Evolutionary conservation across 2,888 invertebrate genomes (phyloP), one percentile per base, ranked within the genome.

Genomic region (Drosophila neutralis): DNA sequence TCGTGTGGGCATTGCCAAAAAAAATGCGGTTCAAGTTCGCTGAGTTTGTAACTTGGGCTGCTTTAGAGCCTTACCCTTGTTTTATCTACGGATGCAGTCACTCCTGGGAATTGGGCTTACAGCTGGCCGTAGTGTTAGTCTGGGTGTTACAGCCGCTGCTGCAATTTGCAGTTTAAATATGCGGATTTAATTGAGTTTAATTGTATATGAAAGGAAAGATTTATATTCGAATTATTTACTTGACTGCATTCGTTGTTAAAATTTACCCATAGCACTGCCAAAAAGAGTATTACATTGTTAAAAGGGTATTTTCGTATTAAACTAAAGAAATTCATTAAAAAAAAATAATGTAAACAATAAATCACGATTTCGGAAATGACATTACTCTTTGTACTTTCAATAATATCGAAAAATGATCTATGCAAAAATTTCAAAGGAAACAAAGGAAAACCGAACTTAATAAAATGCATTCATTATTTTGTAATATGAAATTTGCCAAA

Each of bases 1-100:
- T 76, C 72, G 61, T 78, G 59, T 60, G 62, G 69, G 70, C 71
- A 80, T 78, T 83, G 80, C 89, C 87, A 77, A 87, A 83, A 81
- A 40, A 31, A 33, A 83, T 91, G 86, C 78, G 89, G 89, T 90
- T 91, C 90, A 91, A 90, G 84, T 89, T 91, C 86, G 89, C 67
- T 89, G 90, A 73, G 76, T 80, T 76, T 64, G 85, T 76, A 71
- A 67, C 85, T 78, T 69, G 67, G 52, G 38, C 53, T 61, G 62
- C 73, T 52, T 69, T 65, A 21, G 51, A 57, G 54, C 27, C 54
- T 52, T 63, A 66, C 60, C 82, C 90, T 80, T 74, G 76, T 78
- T 73, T 73, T 83, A 78, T 80, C 89, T 73, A 56, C 42, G 69
- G 78, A 75, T 80, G 88, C 90, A 82, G 63, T 73, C 64, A 59